phyloP scores from a whole-genome alignment of 2,888 invertebrate genomes.

The Pyrrhosoma nymphula region DNA sequence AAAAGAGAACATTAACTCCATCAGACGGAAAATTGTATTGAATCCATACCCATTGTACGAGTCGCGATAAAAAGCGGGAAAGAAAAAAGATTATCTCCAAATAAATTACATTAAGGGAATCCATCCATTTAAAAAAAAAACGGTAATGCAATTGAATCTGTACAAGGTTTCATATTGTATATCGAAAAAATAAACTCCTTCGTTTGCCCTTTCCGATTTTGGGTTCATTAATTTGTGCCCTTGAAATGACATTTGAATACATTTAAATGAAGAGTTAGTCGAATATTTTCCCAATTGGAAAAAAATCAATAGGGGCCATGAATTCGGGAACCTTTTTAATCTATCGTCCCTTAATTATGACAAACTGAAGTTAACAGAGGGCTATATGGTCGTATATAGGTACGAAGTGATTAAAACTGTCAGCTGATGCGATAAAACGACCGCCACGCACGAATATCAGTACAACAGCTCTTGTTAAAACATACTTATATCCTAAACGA shows the following conservation, averaged over 20 bases:
- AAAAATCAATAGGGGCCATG: neutral
- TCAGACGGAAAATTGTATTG: too few species aligned
- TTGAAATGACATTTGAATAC: neutral
- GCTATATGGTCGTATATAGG: neutral
- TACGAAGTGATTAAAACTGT: neutral
- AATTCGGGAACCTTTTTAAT: neutral
- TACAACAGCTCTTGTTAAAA: too few species aligned
- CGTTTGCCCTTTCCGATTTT: neutral
- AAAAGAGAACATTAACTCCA: too few species aligned
- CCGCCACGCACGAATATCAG: neutral
- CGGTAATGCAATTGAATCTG: neutral
- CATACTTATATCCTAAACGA: too few species aligned
- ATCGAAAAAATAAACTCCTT: neutral
- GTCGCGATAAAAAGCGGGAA: too few species aligned
- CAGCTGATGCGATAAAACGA: neutral
- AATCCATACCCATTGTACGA: too few species aligned
- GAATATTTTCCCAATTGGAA: neutral
- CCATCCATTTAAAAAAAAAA: neutral
- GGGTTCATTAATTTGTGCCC: neutral
- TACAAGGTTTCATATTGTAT: neutral
- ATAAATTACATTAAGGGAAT: neutral
- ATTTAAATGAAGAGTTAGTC: neutral
- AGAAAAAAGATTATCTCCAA: neutral
- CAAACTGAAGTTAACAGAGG: neutral
- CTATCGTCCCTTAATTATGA: neutral